Percentiles rank a stretch among this genome's conserved stretches.
phyloP scores from a whole-genome alignment of 1,140 invertebrate species.

The Dolichoris vasculosae region DNA sequence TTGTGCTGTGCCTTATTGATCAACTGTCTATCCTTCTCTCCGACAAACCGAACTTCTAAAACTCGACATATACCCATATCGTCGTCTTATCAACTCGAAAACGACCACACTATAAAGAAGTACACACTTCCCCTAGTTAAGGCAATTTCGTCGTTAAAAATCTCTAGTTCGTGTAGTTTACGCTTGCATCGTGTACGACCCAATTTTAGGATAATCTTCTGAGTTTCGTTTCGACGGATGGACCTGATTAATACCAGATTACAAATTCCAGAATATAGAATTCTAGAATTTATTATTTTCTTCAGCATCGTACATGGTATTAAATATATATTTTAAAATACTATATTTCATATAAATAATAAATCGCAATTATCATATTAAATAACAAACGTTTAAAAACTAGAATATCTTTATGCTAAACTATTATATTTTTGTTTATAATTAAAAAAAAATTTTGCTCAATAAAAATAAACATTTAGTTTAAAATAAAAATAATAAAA shows the following conservation, averaged over 20 bases:
- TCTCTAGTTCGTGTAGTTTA: slow-evolving; percentile 26
- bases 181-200: slow-evolving; percentile 13
- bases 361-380: too few species aligned
- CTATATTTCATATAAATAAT: too few species aligned
- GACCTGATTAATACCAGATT: not conserved
- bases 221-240: not conserved
- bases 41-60: not conserved
- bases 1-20: not conserved
- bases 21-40: not conserved
- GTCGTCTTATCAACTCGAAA: slow-evolving; percentile 4
- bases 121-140: slow-evolving; percentile 38
- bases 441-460: too few species aligned
- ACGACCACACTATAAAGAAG: not conserved
- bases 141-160: slow-evolving; percentile 46
- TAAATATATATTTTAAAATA: too few species aligned
- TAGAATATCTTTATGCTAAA: too few species aligned
- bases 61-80: not conserved
- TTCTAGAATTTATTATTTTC: too few species aligned
- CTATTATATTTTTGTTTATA: too few species aligned
- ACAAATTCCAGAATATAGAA: not conserved
- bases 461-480: too few species aligned
- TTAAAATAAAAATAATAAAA: too few species aligned
- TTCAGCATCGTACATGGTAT: too few species aligned
- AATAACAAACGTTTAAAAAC: too few species aligned
- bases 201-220: slow-evolving; percentile 33